Conservation (phyloP, 2,113 vertebrate species). For the Regulus satrapa region DNA sequence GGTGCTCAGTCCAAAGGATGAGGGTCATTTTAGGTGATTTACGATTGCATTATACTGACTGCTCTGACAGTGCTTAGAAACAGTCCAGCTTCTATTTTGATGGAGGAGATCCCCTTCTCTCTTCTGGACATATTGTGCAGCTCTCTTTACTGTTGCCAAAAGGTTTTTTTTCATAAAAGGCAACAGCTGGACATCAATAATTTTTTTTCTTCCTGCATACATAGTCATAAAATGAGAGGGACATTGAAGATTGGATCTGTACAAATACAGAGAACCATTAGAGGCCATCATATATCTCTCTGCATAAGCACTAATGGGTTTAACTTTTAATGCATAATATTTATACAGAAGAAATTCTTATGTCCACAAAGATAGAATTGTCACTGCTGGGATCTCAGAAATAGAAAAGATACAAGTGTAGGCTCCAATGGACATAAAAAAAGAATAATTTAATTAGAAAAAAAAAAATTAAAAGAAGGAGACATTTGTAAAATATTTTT, state of each 20-base stretch:
- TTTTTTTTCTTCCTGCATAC: neutral
- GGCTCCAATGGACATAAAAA: neutral
- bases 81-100: neutral
- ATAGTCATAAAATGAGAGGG: neutral
- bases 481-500: fast-evolving
- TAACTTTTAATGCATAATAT: neutral
- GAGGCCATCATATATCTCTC: constrained; percentile 35
- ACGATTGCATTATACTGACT: fast-evolving
- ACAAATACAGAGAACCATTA: constrained; percentile 26
- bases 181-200: neutral
- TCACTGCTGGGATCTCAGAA: neutral
- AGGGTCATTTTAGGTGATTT: neutral
- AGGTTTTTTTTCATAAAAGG: constrained; percentile 5
- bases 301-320: neutral
- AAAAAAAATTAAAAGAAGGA: neutral
- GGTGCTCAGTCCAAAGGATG: neutral
- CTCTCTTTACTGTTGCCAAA: neutral
- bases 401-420: neutral
- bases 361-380: neutral
- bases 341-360: neutral
- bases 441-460: neutral
- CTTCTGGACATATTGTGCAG: neutral
- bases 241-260: neutral
- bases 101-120: neutral
- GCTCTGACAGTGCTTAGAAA: neutral